A percentile compares a stretch with the other conserved stretches of the same genome.
Conservation (phyloP, 2,113 vertebrate species). For the Thermophis baileyi region DNA sequence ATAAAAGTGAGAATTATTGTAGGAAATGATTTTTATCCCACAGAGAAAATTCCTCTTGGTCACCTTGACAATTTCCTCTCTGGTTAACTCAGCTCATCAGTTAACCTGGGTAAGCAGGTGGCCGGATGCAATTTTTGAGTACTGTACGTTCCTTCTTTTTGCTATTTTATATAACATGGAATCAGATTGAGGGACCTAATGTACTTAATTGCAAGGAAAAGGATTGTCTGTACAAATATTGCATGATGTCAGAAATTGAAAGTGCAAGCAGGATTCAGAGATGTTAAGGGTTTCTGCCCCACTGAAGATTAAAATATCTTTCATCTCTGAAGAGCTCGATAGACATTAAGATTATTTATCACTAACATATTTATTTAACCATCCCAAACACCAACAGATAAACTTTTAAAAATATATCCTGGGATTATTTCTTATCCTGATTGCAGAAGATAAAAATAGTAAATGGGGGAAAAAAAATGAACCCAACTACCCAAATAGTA, state of each 20-base stretch:
- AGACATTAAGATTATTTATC: slow-evolving; percentile 31
- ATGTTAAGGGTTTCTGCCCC: background rate
- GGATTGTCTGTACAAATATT: background rate
- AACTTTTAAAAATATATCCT: background rate
- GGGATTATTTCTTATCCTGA: background rate
- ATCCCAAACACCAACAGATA: background rate
- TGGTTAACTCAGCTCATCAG: background rate
- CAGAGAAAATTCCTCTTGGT: slow-evolving; percentile 14
- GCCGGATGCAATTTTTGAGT: background rate
- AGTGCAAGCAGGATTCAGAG: slow-evolving; percentile 3
- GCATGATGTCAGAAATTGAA: slow-evolving; percentile 20
- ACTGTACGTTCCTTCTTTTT: background rate
- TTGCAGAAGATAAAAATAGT: background rate
- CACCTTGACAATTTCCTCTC: background rate
- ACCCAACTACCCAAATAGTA: background rate
- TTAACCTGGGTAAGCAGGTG: background rate
- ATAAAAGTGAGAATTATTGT: slow-evolving; percentile 4
- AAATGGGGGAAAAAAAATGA: background rate
- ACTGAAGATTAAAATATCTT: background rate
- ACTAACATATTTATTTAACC: slow-evolving; percentile 10
- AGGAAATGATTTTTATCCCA: slow-evolving; percentile 15
- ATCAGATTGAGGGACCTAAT: background rate
- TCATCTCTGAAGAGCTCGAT: slow-evolving; percentile 17
- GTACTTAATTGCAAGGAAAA: background rate
- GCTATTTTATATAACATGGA: background rate